phyloP scores from a whole-genome alignment of 2,888 invertebrate genomes.

The Exephanes ischioxanthus region DNA sequence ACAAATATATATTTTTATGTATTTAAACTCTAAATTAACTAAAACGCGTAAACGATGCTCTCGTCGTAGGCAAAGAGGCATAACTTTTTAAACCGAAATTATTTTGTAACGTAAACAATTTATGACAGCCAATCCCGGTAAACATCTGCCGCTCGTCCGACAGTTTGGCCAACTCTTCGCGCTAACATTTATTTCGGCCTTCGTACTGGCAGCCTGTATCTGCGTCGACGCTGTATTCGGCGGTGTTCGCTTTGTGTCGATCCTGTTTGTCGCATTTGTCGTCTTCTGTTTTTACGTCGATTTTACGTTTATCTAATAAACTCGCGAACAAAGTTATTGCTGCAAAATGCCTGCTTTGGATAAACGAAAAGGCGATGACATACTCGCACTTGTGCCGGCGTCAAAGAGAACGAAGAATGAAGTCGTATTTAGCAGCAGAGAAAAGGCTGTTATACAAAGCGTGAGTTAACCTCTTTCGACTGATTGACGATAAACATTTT shows the following conservation, averaged over 20 bases:
- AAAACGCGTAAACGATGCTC: conserved; percentile 18
- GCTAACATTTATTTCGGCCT: not conserved
- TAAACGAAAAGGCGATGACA: conserved; percentile 83
- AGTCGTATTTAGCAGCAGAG: conserved; percentile 90
- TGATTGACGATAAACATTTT: not conserved
- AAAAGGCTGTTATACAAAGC: conserved; percentile 91
- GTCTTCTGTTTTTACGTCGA: not conserved
- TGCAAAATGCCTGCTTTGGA: conserved; percentile 81
- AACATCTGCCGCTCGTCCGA: not conserved
- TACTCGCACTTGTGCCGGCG: conserved; percentile 85
- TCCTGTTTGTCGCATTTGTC: not conserved
- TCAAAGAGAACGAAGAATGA: conserved; percentile 91
- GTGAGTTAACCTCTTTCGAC: conserved; percentile 86
- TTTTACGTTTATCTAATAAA: not conserved
- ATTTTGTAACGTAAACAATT: conserved; percentile 62
- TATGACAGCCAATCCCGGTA: conserved; percentile 29
- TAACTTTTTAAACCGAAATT: conserved; percentile 56
- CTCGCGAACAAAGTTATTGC: conserved; percentile 3
- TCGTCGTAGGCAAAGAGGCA: conserved; percentile 34
- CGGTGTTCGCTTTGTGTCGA: conserved; percentile 1
- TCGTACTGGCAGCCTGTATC: conserved; percentile 3
- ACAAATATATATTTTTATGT: conserved; percentile 59
- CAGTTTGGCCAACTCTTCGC: conserved; percentile 28
- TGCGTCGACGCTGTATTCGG: not conserved
- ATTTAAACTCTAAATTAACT: conserved; percentile 35